Base-by-base conservation (phyloP, 2,113 vertebrate genomes). In the Acanthochromis polyacanthus region DNA sequence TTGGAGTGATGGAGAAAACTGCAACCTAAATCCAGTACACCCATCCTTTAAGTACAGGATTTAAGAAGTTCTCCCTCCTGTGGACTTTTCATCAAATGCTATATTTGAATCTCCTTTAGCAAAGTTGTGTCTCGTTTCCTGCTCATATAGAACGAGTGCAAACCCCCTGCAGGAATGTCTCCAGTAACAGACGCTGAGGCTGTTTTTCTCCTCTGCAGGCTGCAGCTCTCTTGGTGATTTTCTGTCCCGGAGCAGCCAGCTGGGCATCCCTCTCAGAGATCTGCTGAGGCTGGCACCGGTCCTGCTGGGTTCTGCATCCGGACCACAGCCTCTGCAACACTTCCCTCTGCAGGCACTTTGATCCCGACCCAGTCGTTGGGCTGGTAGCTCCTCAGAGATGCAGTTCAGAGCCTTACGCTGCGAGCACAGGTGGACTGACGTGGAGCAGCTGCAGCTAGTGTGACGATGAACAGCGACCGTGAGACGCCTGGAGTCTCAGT, bases 211-310 rank as follows among this genome's bases (percentile, higher is more conserved):
- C 48, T 8, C 28, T 80, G 67, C 62, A 99, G 98, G 96, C 73
- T 96, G 93, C 90, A 91, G 86, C 0, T 96, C 93, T 48, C 96
- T 99, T 51, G 96, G 96, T 0, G 96, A 97, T 71, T 89, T 99
- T 45, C 87, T 99, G 70, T 74, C 95, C 60, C 96, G 93, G 72
- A 96, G 96, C 86, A 93, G 92, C 69, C 94, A 88, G 78, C 82
- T 97, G 88, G 96, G 94, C 0, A 91, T 99, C 88, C 98, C 97
- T 0, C 94, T 98, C 19, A 94, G 96, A 32, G 96, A 97, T 0
- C 80, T 99, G 36, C 94, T 99, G 2, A 93, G 97, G 51, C 91
- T 99, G 46, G 94, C 93, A 0, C 96, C 97, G 0, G 78, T 98
- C 75, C 91, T 99, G n/a, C 94, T 97, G 14, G 83, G 70, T 38